These are phyloP conservation scores for Argopecten irradians DNA, from an alignment of 1,140 invertebrate genomes.

Conservation along the genomic window DNA sequence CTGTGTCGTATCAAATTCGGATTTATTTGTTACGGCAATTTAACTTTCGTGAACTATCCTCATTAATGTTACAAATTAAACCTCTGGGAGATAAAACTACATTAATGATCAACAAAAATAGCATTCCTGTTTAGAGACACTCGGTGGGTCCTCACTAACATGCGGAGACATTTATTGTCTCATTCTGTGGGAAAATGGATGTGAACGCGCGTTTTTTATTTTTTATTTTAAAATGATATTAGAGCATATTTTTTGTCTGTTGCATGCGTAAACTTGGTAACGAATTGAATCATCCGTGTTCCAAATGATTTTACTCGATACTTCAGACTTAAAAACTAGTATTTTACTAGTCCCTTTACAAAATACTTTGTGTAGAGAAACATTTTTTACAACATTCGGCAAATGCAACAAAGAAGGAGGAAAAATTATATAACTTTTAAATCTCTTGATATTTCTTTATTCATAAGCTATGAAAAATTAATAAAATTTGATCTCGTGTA, in stretches of 20 bases:
- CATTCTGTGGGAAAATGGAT: not conserved
- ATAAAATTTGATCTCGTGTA: no score
- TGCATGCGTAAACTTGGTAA: not conserved
- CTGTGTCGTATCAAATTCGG: not conserved
- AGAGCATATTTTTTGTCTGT: not conserved
- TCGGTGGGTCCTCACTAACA: not conserved
- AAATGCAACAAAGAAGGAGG: no score
- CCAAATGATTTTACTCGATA: no score
- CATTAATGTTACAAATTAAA: not conserved
- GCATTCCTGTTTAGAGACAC: not conserved
- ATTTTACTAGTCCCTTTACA: no score
- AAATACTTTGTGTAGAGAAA: no score
- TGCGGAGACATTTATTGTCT: not conserved
- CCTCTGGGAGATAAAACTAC: not conserved
- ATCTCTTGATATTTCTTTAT: no score
- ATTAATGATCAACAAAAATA: not conserved
- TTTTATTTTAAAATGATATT: not conserved
- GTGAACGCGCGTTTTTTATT: not conserved
- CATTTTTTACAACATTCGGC: no score
- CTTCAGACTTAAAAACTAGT: no score
- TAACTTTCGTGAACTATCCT: not conserved
- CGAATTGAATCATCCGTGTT: no score
- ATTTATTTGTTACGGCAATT: not conserved
- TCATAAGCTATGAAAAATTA: no score
- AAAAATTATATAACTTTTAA: no score